phyloP scores from a whole-genome alignment of 2,797 vertebrate species.

The Periparus ater region DNA sequence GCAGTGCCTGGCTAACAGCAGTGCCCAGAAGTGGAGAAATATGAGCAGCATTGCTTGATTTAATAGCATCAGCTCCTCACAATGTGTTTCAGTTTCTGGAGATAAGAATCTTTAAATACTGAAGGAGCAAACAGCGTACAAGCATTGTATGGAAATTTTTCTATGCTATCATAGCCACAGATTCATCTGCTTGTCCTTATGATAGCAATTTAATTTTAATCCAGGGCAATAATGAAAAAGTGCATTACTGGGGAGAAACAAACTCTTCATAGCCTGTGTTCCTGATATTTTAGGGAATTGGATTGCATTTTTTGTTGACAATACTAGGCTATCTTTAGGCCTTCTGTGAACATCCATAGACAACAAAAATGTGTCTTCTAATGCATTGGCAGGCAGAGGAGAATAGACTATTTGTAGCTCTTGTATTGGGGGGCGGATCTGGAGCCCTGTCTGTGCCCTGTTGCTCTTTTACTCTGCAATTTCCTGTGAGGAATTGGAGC shows the following conservation, averaged over 20 bases:
- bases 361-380: slow-evolving; percentile 25
- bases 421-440: neutral
- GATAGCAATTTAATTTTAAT: slow-evolving; percentile 74
- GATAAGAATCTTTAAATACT: slow-evolving; percentile 56
- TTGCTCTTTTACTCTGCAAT: neutral
- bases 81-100: slow-evolving; percentile 22
- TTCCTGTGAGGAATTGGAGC: neutral
- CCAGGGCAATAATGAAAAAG: slow-evolving; percentile 60
- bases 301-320: slow-evolving; percentile 49
- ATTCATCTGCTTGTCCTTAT: slow-evolving; percentile 57
- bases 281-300: slow-evolving; percentile 63
- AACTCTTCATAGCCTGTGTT: slow-evolving; percentile 6
- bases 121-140: neutral
- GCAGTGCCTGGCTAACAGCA: neutral
- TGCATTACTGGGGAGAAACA: slow-evolving; percentile 45
- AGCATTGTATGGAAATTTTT: slow-evolving; percentile 33
- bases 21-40: neutral
- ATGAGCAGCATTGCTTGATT: neutral
- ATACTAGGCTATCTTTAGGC: slow-evolving; percentile 56
- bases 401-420: neutral
- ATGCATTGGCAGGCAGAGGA: neutral
- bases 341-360: slow-evolving; percentile 25
- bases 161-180: slow-evolving; percentile 54
- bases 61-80: neutral
- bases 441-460: neutral